Evolutionary conservation across 92 coral and sea anemone species (phyloP).

Genomic region (Umimayanthus chanpuru): DNA sequence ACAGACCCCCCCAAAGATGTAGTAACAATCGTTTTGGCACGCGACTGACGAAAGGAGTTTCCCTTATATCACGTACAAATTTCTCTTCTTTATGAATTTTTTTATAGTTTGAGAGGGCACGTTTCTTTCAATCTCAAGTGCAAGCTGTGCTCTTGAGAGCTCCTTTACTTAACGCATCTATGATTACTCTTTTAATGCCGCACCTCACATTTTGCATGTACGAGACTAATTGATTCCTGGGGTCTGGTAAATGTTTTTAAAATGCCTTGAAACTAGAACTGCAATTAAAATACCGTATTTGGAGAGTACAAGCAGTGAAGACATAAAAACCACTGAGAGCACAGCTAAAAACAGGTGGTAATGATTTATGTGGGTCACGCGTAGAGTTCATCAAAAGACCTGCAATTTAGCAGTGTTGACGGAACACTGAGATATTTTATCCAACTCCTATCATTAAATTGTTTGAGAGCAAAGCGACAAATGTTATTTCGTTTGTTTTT

Average conservation of each 20-base stretch:
- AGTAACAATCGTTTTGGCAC: conserved; percentile 26
- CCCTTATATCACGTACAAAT: conserved; percentile 31
- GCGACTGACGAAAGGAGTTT: conserved; percentile 30
- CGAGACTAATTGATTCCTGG: conserved; percentile 52
- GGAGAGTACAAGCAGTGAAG: conserved; percentile 8
- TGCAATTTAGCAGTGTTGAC: conserved; percentile 33
- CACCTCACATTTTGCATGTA: conserved; percentile 25
- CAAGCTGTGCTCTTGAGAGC: neutral
- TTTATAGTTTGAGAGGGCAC: neutral
- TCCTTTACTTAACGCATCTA: conserved; percentile 22
- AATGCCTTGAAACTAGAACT: conserved; percentile 37
- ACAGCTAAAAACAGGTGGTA: conserved; percentile 24
- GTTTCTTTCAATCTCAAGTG: neutral
- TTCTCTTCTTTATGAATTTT: neutral
- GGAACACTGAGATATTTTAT: conserved; percentile 11
- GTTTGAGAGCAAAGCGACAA: conserved; percentile 43
- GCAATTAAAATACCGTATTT: conserved; percentile 58
- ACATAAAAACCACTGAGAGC: neutral
- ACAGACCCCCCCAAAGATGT: conserved; percentile 49
- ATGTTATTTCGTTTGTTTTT: conserved; percentile 26
- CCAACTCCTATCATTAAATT: conserved; percentile 25
- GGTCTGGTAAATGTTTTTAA: conserved; percentile 48
- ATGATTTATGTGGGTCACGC: neutral
- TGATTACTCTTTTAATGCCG: conserved; percentile 3
- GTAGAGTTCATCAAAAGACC: conserved; percentile 27